Conservation (phyloP, 1,140 invertebrate species). For the Drosophila nigromelanica region DNA sequence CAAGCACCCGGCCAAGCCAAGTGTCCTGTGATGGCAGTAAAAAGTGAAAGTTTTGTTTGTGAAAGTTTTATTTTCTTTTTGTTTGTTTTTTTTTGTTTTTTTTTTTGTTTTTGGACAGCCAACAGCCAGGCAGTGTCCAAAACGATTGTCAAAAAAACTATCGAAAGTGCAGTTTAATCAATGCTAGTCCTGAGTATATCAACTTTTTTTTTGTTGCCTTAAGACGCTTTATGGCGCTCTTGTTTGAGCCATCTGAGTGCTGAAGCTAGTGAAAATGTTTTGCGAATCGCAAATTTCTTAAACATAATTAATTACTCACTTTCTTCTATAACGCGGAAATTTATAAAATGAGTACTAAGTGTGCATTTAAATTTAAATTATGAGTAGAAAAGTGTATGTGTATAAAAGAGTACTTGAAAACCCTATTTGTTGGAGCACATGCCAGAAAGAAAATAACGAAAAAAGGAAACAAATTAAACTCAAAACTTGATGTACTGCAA, state of each 20-base stretch:
- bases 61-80: background rate
- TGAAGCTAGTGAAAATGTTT: too few relatives aligned
- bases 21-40: background rate
- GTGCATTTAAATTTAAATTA: background rate
- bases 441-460: too few relatives aligned
- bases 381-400: background rate
- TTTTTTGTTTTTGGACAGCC: slow-evolving; percentile 9
- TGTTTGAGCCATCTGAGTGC: too few relatives aligned
- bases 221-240: background rate
- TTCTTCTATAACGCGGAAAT: too few relatives aligned
- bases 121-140: slow-evolving; percentile 32
- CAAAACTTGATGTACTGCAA: too few relatives aligned
- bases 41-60: background rate
- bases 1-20: slow-evolving; percentile 5
- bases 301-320: too few relatives aligned
- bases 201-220: background rate
- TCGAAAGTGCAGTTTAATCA: slow-evolving; percentile 2
- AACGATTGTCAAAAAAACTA: background rate
- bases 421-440: too few relatives aligned
- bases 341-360: background rate
- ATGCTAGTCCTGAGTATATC: background rate
- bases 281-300: too few relatives aligned
- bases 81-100: background rate
- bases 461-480: too few relatives aligned
- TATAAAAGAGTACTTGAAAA: background rate